Conservation (phyloP, 2,113 vertebrate species). For the Crypturellus undulatus region DNA sequence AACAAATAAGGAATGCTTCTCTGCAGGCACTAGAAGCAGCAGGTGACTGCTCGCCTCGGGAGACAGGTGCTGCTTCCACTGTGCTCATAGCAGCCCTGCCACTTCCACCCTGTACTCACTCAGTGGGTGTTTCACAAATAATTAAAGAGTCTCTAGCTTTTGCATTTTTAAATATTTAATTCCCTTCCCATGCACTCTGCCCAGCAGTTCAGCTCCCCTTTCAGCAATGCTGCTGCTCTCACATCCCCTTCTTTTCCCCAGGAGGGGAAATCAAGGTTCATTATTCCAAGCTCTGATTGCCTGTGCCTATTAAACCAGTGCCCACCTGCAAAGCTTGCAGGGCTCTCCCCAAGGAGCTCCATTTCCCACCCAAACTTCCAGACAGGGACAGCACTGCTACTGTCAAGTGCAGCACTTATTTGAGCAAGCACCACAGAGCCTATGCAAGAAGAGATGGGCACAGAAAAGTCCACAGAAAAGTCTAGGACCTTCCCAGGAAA, state of each 20-base stretch:
- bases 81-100: not conserved
- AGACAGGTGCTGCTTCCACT: not conserved
- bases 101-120: not conserved
- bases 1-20: not conserved
- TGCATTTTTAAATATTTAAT: constrained; percentile 29
- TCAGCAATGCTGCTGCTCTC: not conserved
- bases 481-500: accelerated
- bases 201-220: not conserved
- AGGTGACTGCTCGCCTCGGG: not conserved
- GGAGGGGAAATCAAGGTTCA: not conserved
- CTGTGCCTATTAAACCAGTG: not conserved
- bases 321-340: not conserved
- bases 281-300: not conserved
- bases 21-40: not conserved
- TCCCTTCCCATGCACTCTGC: not conserved
- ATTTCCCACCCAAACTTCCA: not conserved
- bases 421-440: not conserved
- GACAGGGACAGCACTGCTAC: not conserved
- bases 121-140: not conserved
- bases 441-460: accelerated
- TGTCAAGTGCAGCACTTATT: not conserved
- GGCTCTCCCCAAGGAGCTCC: not conserved
- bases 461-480: not conserved
- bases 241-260: not conserved
- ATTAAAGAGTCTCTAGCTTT: not conserved